Percentiles rank a stretch among this genome's conserved stretches.
Evolutionary conservation across 2,888 invertebrate species (phyloP).

Genomic region (Nymphalis urticae): DNA sequence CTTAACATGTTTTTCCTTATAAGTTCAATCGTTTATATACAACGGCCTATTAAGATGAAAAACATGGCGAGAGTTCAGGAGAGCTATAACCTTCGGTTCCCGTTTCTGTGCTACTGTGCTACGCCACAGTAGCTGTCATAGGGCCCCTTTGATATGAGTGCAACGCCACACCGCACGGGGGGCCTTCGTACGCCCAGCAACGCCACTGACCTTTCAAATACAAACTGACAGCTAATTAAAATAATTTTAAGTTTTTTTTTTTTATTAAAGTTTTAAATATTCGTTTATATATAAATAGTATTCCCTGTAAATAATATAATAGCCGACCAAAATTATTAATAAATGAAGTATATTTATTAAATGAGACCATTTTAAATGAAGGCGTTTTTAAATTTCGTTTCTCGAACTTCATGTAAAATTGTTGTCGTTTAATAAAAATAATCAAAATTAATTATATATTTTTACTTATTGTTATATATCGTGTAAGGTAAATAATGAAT

Average conservation of each 20-base stretch:
- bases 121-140: no score
- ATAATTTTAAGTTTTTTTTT: not conserved
- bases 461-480: slow-evolving; percentile 10
- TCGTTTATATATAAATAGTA: not conserved
- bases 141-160: no score
- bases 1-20: no score
- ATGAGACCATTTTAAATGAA: slow-evolving; percentile 24
- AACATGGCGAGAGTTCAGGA: no score
- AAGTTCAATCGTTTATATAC: no score
- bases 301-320: slow-evolving; percentile 29
- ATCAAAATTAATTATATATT: slow-evolving; percentile 4
- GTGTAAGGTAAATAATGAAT: not conserved
- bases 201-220: no score
- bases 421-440: slow-evolving; percentile 1
- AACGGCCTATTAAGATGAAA: no score
- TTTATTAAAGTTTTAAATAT: not conserved
- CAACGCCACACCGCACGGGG: no score
- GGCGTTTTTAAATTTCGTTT: not conserved
- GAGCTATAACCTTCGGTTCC: no score
- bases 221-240: no score
- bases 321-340: slow-evolving; percentile 35
- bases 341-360: slow-evolving; percentile 23
- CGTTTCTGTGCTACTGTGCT: no score
- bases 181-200: no score
- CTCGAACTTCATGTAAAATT: not conserved